Evolutionary conservation across 2,888 invertebrate genomes (phyloP), one percentile per base, ranked within the genome.

Genomic region (Ceramica pisi): DNA sequence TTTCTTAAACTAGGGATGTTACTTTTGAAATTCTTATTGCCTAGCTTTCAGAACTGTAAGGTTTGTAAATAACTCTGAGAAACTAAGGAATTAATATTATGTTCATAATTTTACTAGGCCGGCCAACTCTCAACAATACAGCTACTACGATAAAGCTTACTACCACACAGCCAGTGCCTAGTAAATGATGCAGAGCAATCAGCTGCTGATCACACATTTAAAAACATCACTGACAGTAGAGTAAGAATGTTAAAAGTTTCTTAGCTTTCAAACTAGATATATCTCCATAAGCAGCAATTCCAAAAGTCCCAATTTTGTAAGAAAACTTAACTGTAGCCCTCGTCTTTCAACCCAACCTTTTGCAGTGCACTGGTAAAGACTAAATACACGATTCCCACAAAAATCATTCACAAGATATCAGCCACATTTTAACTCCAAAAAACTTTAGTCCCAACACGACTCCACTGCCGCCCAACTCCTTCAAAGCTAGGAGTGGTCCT

Each of bases 401-500:
- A 3, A 19, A 16, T 26, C 31, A 31, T 14, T 0, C 31, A 44
- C 5, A 0, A 46, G 38, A 46, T 12, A n/a, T 19, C n/a, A n/a
- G 23, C 50, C 38, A 70, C 38, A 50, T n/a, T 12, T 19, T 56
- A 12, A n/a, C 2, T 1, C 1, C 14, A 14, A 23, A 76, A 76
- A 74, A 46, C 12, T 41, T 6, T 7, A 21, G 46, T 1, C 10
- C 8, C 10, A 70, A 66, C 41, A 61, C 89, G 82, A 81, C 92
- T 93, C 94, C 85, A 91, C 74, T 2, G 59, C 80, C 8, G 63
- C 60, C 1, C 50, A 67, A 62, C 9, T 44, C 79, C 26, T 68
- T 63, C 10, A 51, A 65, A 65, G 41, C 75, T 82, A 94, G 94
- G 94, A 88, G 93, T 82, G 94, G 87, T 87, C 71, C 79, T 88